Percentiles rank a stretch among this genome's conserved stretches.
Evolutionary conservation across 1,140 invertebrate species (phyloP).

Genomic region (Galleria mellonella): DNA sequence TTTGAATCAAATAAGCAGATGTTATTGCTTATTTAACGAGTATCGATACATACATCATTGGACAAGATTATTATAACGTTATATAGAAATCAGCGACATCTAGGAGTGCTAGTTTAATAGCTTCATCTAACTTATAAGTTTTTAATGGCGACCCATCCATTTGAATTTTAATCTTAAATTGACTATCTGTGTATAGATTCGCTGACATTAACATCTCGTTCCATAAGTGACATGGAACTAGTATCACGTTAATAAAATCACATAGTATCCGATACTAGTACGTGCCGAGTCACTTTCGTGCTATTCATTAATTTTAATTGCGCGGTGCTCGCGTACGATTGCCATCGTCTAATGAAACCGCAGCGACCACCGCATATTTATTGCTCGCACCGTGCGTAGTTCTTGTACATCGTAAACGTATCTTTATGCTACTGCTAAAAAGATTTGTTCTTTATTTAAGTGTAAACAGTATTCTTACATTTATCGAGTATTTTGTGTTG

Average conservation of each 20-base stretch:
- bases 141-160: no score
- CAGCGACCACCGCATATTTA: constrained; percentile 3
- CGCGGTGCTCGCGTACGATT: constrained; percentile 33
- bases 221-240: not conserved
- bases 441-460: no score
- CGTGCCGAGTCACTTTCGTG: not conserved
- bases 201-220: constrained; percentile 3
- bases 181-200: not conserved
- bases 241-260: constrained; percentile 5
- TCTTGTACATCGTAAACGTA: not conserved
- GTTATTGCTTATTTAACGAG: no score
- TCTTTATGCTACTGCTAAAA: not conserved
- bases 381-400: not conserved
- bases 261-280: not conserved
- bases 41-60: no score
- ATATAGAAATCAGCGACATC: no score
- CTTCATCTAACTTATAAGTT: no score
- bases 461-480: no score
- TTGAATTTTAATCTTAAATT: no score
- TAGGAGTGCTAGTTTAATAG: no score
- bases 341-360: constrained; percentile 31
- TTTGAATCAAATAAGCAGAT: no score
- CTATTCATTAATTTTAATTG: constrained; percentile 64
- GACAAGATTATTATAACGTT: no score
- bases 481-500: no score